These are phyloP conservation scores for Varroa destructor DNA, from an alignment of 1,140 invertebrate species.

Conservation along the genomic window DNA sequence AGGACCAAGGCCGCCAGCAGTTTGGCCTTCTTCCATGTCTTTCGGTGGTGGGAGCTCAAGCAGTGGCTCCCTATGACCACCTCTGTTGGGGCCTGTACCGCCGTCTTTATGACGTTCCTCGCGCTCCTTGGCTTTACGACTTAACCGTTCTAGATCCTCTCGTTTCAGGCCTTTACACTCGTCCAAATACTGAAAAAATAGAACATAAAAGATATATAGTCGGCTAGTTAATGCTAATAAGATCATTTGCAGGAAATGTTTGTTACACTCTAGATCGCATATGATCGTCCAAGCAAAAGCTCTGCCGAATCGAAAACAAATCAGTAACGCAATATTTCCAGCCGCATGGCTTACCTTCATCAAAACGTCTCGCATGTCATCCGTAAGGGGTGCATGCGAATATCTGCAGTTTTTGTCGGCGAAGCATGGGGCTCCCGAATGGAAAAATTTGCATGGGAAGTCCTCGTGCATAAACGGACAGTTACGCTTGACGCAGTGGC, in stretches of 20 bases:
- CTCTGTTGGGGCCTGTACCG: not conserved
- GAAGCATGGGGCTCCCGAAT: slow-evolving; percentile 72
- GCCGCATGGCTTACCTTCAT: not conserved
- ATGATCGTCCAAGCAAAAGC: not conserved
- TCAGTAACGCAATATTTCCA: not conserved
- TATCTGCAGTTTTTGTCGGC: slow-evolving; percentile 73
- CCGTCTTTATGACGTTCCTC: slow-evolving; percentile 4
- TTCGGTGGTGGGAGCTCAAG: not conserved
- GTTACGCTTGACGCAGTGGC: slow-evolving; percentile 84
- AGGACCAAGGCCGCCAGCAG: not conserved
- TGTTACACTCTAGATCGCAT: not conserved
- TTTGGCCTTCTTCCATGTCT: not conserved
- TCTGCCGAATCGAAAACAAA: not conserved
- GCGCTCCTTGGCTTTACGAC: slow-evolving; percentile 17
- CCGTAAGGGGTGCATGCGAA: slow-evolving; percentile 69
- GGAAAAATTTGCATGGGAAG: slow-evolving; percentile 93
- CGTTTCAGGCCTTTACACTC: slow-evolving; percentile 25
- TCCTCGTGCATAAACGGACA: slow-evolving; percentile 93
- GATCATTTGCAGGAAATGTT: not conserved
- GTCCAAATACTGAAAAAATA: slow-evolving; percentile 1
- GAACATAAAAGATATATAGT: not conserved
- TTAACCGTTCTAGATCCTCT: slow-evolving; percentile 7
- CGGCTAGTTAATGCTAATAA: not conserved
- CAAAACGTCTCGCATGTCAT: slow-evolving; percentile 53
- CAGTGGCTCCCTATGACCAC: not conserved